These are phyloP conservation scores for Hemiscyllium ocellatum DNA, from an alignment of 2,113 vertebrate genomes.

Conservation along the genomic window DNA sequence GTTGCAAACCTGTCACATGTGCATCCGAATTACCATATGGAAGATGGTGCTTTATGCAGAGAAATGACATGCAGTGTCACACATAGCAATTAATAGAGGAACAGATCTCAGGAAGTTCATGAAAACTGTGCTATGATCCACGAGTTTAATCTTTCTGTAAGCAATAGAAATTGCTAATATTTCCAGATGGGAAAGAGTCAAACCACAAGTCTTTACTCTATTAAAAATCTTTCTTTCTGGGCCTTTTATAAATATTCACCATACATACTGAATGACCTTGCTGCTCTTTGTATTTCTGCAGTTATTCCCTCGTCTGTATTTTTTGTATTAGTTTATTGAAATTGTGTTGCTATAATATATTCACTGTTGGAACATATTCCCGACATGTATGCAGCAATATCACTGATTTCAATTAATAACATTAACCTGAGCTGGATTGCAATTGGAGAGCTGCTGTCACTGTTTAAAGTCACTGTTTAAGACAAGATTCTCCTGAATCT, in stretches of 20 bases:
- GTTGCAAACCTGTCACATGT: conserved; percentile 34
- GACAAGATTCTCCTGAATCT: not conserved
- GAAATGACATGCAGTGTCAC: conserved; percentile 35
- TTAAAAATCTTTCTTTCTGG: not conserved
- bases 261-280: not conserved
- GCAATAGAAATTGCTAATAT: conserved; percentile 26
- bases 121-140: conserved; percentile 34
- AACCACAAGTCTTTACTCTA: conserved; percentile 7
- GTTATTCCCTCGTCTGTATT: not conserved
- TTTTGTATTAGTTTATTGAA: not conserved
- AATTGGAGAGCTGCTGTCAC: not conserved
- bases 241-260: not conserved
- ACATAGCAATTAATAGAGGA: conserved; percentile 35
- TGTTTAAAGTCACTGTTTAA: not conserved
- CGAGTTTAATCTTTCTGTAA: conserved; percentile 11
- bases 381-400: not conserved
- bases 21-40: conserved; percentile 34
- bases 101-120: conserved; percentile 34
- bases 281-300: not conserved
- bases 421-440: not conserved
- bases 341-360: not conserved
- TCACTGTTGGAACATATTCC: conserved; percentile 12
- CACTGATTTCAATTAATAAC: conserved; percentile 7
- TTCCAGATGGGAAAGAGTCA: conserved; percentile 27
- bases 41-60: conserved; percentile 18